phyloP scores from a whole-genome alignment of 2,888 invertebrate species.

The Neelides folsomi region DNA sequence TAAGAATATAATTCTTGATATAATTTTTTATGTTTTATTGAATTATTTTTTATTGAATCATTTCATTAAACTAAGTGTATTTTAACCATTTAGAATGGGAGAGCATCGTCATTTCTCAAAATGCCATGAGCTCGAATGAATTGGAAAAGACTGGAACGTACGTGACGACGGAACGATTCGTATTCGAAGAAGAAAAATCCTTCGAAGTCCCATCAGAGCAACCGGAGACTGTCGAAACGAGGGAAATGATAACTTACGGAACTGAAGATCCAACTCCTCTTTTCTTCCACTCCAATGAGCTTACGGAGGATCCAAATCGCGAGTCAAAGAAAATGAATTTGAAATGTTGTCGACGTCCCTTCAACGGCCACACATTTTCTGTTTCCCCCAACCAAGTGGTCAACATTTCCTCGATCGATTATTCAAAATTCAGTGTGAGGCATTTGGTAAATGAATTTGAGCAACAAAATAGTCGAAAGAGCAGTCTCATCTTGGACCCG shows the following conservation, averaged over 20 bases:
- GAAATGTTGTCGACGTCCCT: conserved; percentile 70
- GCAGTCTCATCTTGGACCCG: conserved; percentile 11
- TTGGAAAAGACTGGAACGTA: background rate
- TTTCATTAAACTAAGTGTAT: too few species aligned
- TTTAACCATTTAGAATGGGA: too few species aligned
- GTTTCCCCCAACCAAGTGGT: conserved; percentile 83
- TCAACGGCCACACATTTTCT: conserved; percentile 72
- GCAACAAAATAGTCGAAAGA: conserved; percentile 23
- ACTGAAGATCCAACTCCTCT: background rate
- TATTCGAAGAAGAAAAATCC: background rate
- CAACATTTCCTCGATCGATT: conserved; percentile 43
- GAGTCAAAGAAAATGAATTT: conserved; percentile 25
- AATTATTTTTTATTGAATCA: too few species aligned
- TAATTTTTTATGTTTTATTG: too few species aligned
- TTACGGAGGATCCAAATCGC: conserved; percentile 35
- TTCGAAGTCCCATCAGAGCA: background rate
- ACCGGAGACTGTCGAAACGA: conserved; percentile 33
- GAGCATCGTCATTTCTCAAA: background rate
- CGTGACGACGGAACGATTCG: background rate
- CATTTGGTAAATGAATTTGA: conserved; percentile 33
- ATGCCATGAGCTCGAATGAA: background rate
- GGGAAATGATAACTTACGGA: conserved; percentile 2
- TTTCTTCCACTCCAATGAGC: conserved; percentile 4
- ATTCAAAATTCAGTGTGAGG: conserved; percentile 30
- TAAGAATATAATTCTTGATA: too few species aligned